A percentile compares a stretch with the other conserved stretches of the same genome.
Conservation (phyloP, 2,888 invertebrate species). For the Melanargia galathea region DNA sequence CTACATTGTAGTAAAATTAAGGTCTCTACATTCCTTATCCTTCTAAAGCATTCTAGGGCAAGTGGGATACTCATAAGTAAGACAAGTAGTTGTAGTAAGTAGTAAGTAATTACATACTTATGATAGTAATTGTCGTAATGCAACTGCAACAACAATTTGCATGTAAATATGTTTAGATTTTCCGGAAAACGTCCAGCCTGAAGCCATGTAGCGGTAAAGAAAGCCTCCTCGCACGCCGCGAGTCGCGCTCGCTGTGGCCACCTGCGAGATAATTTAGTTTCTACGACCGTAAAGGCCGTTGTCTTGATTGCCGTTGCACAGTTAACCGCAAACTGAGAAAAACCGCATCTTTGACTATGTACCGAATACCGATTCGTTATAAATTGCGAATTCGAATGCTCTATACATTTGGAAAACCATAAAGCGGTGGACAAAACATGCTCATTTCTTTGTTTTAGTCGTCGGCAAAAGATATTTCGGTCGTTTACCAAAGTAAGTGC, state of each 20-base stretch:
- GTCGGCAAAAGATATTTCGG: neutral
- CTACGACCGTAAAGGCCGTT: constrained; percentile 31
- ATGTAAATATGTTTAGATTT: neutral
- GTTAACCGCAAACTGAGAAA: constrained; percentile 28
- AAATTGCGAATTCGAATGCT: neutral
- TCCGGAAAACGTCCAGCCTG: neutral
- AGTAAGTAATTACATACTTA: no score
- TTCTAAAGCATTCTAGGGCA: no score
- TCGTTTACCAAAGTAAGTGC: neutral
- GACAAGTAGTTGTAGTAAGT: no score
- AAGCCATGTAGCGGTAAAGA: constrained; percentile 11
- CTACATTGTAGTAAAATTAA: no score
- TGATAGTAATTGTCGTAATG: no score
- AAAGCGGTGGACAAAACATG: neutral
- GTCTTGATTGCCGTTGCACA: constrained; percentile 21
- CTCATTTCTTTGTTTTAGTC: neutral
- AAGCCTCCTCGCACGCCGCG: neutral
- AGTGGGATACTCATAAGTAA: no score
- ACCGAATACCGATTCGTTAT: neutral
- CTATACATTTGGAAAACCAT: neutral
- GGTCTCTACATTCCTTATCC: no score
- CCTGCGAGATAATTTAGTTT: constrained; percentile 27
- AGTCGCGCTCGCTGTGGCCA: constrained; percentile 7
- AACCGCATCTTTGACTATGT: neutral
- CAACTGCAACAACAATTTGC: neutral